Evolutionary conservation across 2,888 invertebrate genomes (phyloP), one percentile per base, ranked within the genome.

Genomic region (Phymatocera aterrima): DNA sequence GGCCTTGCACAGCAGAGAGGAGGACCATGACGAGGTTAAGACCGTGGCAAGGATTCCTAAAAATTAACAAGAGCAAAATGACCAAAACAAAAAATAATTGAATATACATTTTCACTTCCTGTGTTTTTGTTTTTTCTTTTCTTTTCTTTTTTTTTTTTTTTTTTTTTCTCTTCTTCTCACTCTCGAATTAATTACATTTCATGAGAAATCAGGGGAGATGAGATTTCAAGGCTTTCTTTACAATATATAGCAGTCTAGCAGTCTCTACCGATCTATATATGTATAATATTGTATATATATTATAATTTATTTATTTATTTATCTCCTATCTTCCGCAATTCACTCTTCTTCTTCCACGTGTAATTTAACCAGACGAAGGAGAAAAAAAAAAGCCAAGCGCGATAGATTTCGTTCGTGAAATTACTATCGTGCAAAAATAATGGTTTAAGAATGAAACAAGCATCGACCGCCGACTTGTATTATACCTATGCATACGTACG

Each of bases 11-110:
- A 85, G 88, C n/a, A n/a, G n/a, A n/a, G n/a, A n/a, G 46, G 90
- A 90, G 68, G 89, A 90, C 77, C 87, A 87, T 78, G 88, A 90
- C 82, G 90, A 90, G 89, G 90, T 90, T 84, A 86, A 78, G 77
- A 72, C 51, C 72, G 72, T 31, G 18, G 72, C 48, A 72, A 34
- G 24, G 51, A 51, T 72, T 72, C 77, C 34, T 68, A 24, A 48
- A 64, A 24, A 40, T 68, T 51, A 18, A 68, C 12, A 51, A 31
- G 5, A 51, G 1, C 3, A 28, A 28, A 28, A 0, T 24, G 46
- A 0, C 0, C 15, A 37, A 18, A 18, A 28, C 4, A 31, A 31
- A 61, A 12, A 37, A 34, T 8, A 8, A 61, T 12, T 51, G 8
- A 51, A 40, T 8, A 40, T 8, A 40, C 40, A 4, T 40, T n/a